A percentile compares a stretch with the other conserved stretches of the same genome.
Evolutionary conservation across 2,797 vertebrate species (phyloP).

Genomic region (Carapus acus): DNA sequence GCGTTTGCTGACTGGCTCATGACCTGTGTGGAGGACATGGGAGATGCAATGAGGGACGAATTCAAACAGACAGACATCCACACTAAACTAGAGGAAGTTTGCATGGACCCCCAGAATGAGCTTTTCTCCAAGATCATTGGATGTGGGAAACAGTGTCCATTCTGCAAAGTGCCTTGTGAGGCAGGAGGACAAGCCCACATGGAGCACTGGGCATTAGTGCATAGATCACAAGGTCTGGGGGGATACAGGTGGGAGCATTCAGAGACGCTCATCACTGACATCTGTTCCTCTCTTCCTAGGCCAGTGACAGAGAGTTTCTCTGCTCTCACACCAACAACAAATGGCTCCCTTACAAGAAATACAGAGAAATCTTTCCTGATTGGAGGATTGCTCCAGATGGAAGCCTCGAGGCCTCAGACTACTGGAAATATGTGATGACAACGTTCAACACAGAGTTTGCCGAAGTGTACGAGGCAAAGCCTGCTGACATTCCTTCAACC

Average conservation of each 20-base stretch:
- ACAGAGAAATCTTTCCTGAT: constrained; percentile 37
- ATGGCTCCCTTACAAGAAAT: constrained; percentile 49
- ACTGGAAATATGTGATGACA: constrained; percentile 70
- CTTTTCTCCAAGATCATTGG: constrained; percentile 51
- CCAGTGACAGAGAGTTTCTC: rapidly evolving
- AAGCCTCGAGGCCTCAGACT: constrained; percentile 62
- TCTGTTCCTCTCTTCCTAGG: constrained; percentile 48
- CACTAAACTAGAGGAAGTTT: no score
- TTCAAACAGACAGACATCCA: no score
- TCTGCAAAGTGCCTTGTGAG: constrained; percentile 64
- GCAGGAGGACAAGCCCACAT: constrained; percentile 48
- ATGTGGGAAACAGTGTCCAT: constrained; percentile 58
- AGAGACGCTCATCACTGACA: constrained; percentile 5
- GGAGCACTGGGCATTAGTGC: constrained; percentile 47
- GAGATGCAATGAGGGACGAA: no score
- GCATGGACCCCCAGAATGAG: constrained; percentile 52
- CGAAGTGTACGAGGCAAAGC: background rate
- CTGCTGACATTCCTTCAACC: constrained; percentile 37
- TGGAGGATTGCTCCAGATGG: constrained; percentile 66
- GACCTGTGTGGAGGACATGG: no score
- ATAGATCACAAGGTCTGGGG: constrained; percentile 50
- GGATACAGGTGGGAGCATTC: rapidly evolving
- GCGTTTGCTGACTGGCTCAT: no score
- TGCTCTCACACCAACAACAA: rapidly evolving
- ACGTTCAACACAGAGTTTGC: constrained; percentile 59